Base-by-base conservation (phyloP, 1,140 invertebrate species). In the Saccostrea glomerata region DNA sequence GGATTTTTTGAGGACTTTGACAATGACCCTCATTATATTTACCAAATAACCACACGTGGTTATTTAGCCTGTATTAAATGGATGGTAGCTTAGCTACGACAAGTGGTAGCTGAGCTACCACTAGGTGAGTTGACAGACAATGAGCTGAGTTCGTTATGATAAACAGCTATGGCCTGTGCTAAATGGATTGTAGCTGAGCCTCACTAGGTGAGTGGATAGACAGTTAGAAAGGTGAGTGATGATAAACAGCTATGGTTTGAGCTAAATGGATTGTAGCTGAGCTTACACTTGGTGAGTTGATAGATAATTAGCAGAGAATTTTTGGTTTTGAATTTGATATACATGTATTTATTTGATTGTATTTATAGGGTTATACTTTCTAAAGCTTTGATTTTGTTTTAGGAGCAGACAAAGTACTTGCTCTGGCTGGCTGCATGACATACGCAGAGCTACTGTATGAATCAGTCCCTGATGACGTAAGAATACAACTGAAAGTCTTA, bases 331-430 rank as follows among this genome's bases (percentile, higher is more conserved):
- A 36, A 36, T 36, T 36, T 36, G 30, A 36, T 36, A 36, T 36
- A 36, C 30, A 36, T 36, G 30, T 36, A 36, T 36, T 36, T 36
- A 36, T 36, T 36, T 36, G 30, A 47, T 47, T 47, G 9, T 47
- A 9, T 47, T 47, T 9, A 47, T 7, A 47, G 9, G 5, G 47
- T 47, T 47, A 47, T 7, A 9, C 47, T 47, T 47, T 47, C 47
- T 47, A 47, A 47, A 7, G 47, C 47, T 47, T 47, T 47, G 30
- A 47, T 47, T n/a, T 86, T 82, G 47, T 92, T 92, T 13, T 83
- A 94, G 93, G 93, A 84, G 92, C 92, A 77, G 93, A 93, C 70
- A 94, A 93, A 84, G 92, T 93, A 12, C 83, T 92, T 23, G 92
- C 89, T 40, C 87, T 94, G 23, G 88, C 92, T 30, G 88, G 90